Percentiles rank a stretch among this genome's conserved stretches.
These are phyloP conservation scores for Dendropsophus ebraccatus DNA, from an alignment of 2,113 vertebrate genomes.

Conservation along the genomic window DNA sequence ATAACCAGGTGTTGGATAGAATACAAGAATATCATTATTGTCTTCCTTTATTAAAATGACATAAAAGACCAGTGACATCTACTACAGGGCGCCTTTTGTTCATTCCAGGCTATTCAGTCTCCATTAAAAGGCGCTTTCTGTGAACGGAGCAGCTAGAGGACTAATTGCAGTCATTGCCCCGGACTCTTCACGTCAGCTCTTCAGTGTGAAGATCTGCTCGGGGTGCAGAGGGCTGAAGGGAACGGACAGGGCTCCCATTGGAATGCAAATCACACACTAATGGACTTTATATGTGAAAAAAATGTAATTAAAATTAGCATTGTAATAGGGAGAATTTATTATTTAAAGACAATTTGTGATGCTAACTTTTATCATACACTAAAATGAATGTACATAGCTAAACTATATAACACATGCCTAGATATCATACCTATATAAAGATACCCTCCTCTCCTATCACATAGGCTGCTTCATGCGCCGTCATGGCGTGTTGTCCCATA, in stretches of 20 bases:
- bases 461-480: too few relatives aligned
- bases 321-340: neutral
- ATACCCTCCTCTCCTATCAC: too few relatives aligned
- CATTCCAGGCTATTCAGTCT: neutral
- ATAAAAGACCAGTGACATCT: neutral
- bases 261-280: neutral
- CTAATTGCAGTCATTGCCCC: slow-evolving; percentile 23
- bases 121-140: slow-evolving; percentile 1
- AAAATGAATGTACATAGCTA: neutral
- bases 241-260: neutral
- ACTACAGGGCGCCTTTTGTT: neutral
- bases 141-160: neutral
- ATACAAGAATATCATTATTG: neutral
- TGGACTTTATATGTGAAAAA: neutral
- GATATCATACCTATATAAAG: neutral
- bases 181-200: neutral
- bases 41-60: neutral
- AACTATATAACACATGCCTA: too few relatives aligned
- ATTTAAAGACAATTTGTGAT: neutral
- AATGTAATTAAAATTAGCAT: neutral
- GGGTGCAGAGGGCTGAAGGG: slow-evolving; percentile 1
- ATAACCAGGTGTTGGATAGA: neutral
- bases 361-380: neutral
- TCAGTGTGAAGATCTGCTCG: neutral
- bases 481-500: too few relatives aligned